These are phyloP conservation scores for Salticus scenicus DNA, from an alignment of 2,888 invertebrate species.

Conservation along the genomic window DNA sequence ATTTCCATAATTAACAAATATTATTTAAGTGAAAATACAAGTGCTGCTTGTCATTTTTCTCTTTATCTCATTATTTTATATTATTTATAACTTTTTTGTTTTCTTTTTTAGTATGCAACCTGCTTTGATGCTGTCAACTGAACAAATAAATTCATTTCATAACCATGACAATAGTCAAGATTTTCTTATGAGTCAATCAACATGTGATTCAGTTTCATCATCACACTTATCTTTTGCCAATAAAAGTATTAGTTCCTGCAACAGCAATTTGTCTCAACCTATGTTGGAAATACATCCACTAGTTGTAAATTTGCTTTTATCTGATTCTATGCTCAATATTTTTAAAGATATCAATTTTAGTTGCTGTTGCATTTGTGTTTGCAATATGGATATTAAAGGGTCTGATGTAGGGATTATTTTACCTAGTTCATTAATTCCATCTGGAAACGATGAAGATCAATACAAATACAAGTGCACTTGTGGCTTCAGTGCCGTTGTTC, in stretches of 20 bases:
- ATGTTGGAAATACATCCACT: constrained; percentile 88
- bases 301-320: constrained; percentile 89
- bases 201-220: constrained; percentile 85
- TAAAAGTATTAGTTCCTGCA: constrained; percentile 80
- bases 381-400: constrained; percentile 96
- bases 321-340: constrained; percentile 96
- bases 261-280: constrained; percentile 74
- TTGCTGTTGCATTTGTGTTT: constrained; percentile 98
- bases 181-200: constrained; percentile 73
- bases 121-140: not conserved
- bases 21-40: no score
- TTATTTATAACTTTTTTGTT: no score
- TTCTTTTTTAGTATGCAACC: not conserved
- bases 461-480: constrained; percentile 92
- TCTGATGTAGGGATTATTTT: constrained; percentile 82
- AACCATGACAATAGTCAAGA: not conserved
- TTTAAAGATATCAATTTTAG: constrained; percentile 98
- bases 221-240: constrained; percentile 82
- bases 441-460: constrained; percentile 81
- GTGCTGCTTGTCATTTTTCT: no score
- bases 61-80: no score
- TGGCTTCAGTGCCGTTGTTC: constrained; percentile 95
- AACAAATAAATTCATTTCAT: not conserved
- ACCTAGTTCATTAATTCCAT: constrained; percentile 63
- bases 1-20: no score